Evolutionary conservation across 2,797 vertebrate genomes (phyloP).

Genomic region (Rachycentron canadum): DNA sequence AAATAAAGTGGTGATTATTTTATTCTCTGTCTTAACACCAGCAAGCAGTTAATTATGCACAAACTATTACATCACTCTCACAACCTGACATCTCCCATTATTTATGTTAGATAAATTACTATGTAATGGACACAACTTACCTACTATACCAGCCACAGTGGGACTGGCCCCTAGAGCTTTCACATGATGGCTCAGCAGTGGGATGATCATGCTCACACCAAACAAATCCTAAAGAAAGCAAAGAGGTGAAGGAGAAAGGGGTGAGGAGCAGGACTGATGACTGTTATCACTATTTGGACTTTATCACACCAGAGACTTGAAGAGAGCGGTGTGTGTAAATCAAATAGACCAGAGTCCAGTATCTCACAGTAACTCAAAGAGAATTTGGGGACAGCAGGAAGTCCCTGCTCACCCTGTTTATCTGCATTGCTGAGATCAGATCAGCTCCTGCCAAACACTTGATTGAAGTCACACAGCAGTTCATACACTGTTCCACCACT

Average conservation of each 20-base stretch:
- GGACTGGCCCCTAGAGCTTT: conserved; percentile 95
- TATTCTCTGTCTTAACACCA: too few species aligned
- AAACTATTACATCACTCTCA: background rate
- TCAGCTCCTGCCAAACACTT: conserved; percentile 57
- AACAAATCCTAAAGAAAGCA: conserved; percentile 90
- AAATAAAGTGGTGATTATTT: background rate
- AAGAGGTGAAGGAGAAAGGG: background rate
- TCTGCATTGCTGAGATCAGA: conserved; percentile 38
- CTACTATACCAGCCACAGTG: conserved; percentile 92
- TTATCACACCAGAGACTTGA: background rate
- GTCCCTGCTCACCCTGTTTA: conserved; percentile 38
- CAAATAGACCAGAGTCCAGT: background rate
- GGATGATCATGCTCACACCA: conserved; percentile 97
- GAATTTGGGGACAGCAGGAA: background rate
- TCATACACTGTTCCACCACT: conserved; percentile 60
- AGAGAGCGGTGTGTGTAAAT: background rate
- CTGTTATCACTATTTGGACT: background rate
- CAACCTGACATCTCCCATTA: background rate
- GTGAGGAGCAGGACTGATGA: conserved; percentile 3
- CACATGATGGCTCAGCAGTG: conserved; percentile 93
- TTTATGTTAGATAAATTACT: background rate
- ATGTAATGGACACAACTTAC: conserved; percentile 78
- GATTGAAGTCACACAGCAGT: conserved; percentile 78
- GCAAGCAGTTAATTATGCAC: background rate
- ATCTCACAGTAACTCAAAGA: background rate